phyloP scores from a whole-genome alignment of 2,113 vertebrate species.

The Chaetura pelagica region DNA sequence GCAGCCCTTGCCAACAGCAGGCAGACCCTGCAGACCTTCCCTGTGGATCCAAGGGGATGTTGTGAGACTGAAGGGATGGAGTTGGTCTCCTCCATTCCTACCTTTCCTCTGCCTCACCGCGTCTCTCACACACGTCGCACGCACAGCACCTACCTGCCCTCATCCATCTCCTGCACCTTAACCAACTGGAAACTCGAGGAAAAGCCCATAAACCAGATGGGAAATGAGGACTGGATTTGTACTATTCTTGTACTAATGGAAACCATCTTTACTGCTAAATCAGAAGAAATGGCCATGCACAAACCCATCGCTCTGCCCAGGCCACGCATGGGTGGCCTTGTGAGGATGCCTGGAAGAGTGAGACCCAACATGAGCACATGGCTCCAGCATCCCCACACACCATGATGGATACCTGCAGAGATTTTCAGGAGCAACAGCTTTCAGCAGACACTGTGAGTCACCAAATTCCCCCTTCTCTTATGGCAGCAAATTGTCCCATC shows the following conservation, averaged over 20 bases:
- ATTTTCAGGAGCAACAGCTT: background rate
- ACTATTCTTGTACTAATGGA: background rate
- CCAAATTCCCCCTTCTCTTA: background rate
- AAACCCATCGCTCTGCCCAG: background rate
- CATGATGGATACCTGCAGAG: background rate
- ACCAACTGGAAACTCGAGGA: background rate
- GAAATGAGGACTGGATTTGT: background rate
- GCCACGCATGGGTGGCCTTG: background rate
- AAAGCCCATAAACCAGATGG: background rate
- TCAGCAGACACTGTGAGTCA: too few species aligned
- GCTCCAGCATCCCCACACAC: background rate
- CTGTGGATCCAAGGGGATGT: background rate
- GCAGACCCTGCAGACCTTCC: background rate
- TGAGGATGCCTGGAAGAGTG: background rate
- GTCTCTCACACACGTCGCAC: background rate
- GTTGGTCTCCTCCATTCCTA: background rate
- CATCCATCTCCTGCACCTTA: background rate
- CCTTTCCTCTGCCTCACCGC: background rate
- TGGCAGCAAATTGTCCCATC: conserved; percentile 25
- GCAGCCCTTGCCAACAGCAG: fast-evolving
- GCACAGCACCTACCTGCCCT: background rate
- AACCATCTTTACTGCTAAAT: background rate
- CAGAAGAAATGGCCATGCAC: background rate
- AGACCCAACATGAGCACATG: background rate
- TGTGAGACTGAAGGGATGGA: background rate